Evolutionary conservation across 2,113 vertebrate species (phyloP), one percentile per base, ranked within the genome.

Genomic region (Dolichallabes microphthalmus): DNA sequence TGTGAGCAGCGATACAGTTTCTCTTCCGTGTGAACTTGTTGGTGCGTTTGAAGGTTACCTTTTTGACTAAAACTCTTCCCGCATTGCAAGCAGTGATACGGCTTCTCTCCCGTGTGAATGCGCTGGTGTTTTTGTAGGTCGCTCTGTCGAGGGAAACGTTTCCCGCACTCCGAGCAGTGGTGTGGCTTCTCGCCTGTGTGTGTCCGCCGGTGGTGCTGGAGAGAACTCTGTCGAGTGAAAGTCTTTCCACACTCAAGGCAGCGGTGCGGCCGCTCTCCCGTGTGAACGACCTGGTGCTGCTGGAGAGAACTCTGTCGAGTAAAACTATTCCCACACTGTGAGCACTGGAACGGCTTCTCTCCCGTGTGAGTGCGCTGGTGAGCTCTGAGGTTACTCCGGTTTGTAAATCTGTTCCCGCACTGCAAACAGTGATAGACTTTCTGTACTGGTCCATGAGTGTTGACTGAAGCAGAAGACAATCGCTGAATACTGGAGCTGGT

Each of bases 241-340:
- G 75, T 77, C 75, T 77, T 77, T 57, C 75, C 75, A 1, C 75
- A 77, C 52, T 77, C 52, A 2, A 32, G 4, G 75, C 75, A 77
- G 75, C 12, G 75, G 32, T 77, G 75, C 2, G 75, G 75, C n/a
- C 57, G 55, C 75, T 77, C 75, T 55, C 75, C 75, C 15, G 75
- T 77, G 9, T 77, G 75, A 32, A 77, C 75, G 1, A 77, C 75
- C 30, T 77, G 75, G 75, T 77, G 75, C 17, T 77, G 75, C 52
- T 77, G 75, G 53, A 77, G 75, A 39, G 75, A 77, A 32, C 75
- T 77, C 75, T 77, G 75, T 11, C 75, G n/a, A 2, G 75, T 77
- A 11, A 77, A 77, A 5, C 13, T 77, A 52, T 77, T 77, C 14
- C 75, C 75, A 14, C 75, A 77, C 75, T 77, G 75, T 1, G 75